Base-by-base conservation (phyloP, 2,888 invertebrate genomes). In the Sinotaia quadrata region DNA sequence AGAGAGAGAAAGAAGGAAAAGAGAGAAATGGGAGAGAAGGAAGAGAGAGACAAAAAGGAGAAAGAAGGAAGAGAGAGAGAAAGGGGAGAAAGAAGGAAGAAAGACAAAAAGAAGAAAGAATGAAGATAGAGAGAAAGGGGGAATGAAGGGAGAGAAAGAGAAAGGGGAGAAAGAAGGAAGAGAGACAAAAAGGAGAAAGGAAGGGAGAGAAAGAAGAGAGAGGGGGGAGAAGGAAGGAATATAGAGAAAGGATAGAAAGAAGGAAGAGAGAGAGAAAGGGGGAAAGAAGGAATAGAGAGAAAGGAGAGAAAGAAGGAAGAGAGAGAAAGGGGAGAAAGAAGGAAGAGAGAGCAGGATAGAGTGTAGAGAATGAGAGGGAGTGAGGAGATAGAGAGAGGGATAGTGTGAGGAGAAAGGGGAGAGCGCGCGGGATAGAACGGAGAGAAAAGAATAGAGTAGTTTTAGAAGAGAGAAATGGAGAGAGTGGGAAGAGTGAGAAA, bases 221-320 rank as follows among this genome's bases (percentile, higher is more conserved):
- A 18, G 8, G 41, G 41, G 41, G 41, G 41, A 12, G 41, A 41
- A 18, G 41, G 41, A 18, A 12, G 29, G 29, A 24, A 10, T 29
- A 31, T n/a, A 29, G 2, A 4, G 18, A 18, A 54, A 12, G 5
- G 27, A 27, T 29, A 5, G 54, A 7, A 7, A 21, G 34, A 34
- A n/a, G 57, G 34, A 57, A 34, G 51, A 8, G 51, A 51, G 51
- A 51, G 12, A 51, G 51, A n/a, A 21, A 51, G 21, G 18, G 54
- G 31, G 10, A 24, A 31, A 54, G 54, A 2, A 1, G 31, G 5
- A 4, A 27, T 21, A 41, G 12, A 41, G 41, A 29, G 31, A 24
- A 12, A 24, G 29, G 18, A 18, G 33, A 7, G n/a, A 56, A 34
- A 1, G 56, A 8, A 8, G 1, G 27, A 5, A 24, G 27, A 54